These are phyloP conservation scores for Corythoichthys intestinalis DNA, from an alignment of 2,113 vertebrate species.

Conservation along the genomic window DNA sequence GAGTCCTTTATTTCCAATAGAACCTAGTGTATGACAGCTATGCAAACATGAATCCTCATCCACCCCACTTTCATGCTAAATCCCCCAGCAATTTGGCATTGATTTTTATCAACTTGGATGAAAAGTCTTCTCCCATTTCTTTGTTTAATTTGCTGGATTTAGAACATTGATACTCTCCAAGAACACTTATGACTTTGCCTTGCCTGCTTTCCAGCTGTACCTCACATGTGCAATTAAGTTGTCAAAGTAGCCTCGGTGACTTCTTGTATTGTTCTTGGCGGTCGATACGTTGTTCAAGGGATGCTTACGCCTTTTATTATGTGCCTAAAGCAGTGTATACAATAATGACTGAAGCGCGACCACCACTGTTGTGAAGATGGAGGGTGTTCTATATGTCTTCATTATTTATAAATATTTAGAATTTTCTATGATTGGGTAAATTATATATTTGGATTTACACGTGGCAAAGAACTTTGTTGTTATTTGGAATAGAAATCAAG, in stretches of 20 bases:
- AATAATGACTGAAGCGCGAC: constrained; percentile 16
- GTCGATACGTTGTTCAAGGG: constrained; percentile 32
- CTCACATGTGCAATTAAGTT: constrained; percentile 60
- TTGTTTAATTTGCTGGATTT: constrained; percentile 47
- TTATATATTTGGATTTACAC: background rate
- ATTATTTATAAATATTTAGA: constrained; percentile 1
- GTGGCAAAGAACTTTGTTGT: constrained; percentile 9
- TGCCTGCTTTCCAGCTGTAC: constrained; percentile 51
- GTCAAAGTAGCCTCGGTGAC: constrained; percentile 50
- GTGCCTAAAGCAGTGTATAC: constrained; percentile 31
- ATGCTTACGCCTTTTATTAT: constrained; percentile 42
- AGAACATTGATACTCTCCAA: constrained; percentile 48
- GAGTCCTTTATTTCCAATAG: constrained; percentile 33
- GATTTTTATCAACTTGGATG: constrained; percentile 50
- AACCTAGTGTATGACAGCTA: constrained; percentile 33
- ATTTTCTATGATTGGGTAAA: constrained; percentile 3
- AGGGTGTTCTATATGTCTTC: background rate
- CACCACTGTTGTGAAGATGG: background rate
- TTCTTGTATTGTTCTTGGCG: constrained; percentile 33
- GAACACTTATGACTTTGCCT: constrained; percentile 37
- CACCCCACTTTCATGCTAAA: constrained; percentile 41
- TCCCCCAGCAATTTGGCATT: constrained; percentile 40
- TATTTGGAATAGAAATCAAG: constrained; percentile 23
- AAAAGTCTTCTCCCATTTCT: constrained; percentile 52
- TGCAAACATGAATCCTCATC: constrained; percentile 30